These are phyloP conservation scores for Archaeoteleia sp. DNA, from an alignment of 2,888 invertebrate species.

Conservation along the genomic window DNA sequence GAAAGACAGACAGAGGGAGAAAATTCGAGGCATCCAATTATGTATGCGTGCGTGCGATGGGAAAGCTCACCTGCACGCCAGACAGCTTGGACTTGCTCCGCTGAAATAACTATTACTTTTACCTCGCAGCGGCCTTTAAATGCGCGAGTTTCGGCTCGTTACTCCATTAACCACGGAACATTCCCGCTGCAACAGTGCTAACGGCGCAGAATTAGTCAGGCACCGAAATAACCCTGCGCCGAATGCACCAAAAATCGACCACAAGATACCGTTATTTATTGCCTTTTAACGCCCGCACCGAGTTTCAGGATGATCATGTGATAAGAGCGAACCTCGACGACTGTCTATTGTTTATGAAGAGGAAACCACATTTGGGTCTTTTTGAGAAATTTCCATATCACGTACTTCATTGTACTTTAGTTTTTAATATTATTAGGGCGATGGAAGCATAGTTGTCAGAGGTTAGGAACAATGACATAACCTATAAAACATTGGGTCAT, in stretches of 20 bases:
- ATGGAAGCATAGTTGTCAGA: no score
- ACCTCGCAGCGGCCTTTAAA: conserved; percentile 43
- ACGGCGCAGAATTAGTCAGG: conserved; percentile 46
- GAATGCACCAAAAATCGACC: conserved; percentile 43
- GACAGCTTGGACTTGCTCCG: conserved; percentile 51
- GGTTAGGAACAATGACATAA: no score
- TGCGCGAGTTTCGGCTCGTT: conserved; percentile 48
- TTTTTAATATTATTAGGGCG: no score
- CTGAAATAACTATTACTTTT: conserved; percentile 55
- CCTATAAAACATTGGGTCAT: no score
- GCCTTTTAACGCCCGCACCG: conserved; percentile 13
- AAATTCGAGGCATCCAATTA: conserved; percentile 56
- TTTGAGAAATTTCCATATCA: no score
- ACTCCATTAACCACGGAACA: conserved; percentile 43
- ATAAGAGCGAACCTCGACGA: no score
- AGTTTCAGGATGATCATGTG: conserved; percentile 9
- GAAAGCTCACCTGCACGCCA: conserved; percentile 59
- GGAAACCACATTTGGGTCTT: no score
- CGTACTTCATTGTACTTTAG: no score
- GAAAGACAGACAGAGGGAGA: not conserved
- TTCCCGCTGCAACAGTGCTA: conserved; percentile 38
- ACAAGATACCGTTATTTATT: conserved; percentile 30
- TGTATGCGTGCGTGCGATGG: conserved; percentile 57
- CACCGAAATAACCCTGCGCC: conserved; percentile 44
- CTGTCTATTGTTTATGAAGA: no score